phyloP scores from a whole-genome alignment of 1,140 invertebrate species.

The Zophobas morio region DNA sequence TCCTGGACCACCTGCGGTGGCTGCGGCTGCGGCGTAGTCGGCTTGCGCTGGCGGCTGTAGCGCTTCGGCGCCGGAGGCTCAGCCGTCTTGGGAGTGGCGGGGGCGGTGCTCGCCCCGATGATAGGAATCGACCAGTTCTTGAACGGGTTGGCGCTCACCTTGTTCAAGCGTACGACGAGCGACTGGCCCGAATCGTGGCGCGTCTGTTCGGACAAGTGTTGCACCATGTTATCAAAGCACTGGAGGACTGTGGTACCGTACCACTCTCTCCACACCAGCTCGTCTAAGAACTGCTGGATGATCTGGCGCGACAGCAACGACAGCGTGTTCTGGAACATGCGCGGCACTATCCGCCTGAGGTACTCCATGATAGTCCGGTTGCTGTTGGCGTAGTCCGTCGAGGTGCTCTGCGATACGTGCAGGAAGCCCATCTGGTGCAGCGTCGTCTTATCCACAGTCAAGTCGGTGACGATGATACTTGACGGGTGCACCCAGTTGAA shows the following conservation, averaged over 20 bases:
- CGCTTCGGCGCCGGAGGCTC: slow-evolving; percentile 10
- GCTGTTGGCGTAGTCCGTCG: slow-evolving; percentile 74
- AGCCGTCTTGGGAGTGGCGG: slow-evolving; percentile 24
- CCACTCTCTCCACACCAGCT: slow-evolving; percentile 79
- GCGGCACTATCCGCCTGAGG: slow-evolving; percentile 84
- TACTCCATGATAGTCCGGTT: slow-evolving; percentile 91
- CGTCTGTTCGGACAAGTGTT: slow-evolving; percentile 85
- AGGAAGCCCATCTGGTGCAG: slow-evolving; percentile 84
- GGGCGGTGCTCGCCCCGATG: slow-evolving; percentile 46
- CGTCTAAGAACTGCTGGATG: slow-evolving; percentile 92
- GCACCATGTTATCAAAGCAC: slow-evolving; percentile 86
- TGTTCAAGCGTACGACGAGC: slow-evolving; percentile 67
- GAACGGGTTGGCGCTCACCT: slow-evolving; percentile 80
- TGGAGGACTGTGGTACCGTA: slow-evolving; percentile 82
- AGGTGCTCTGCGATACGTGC: slow-evolving; percentile 79
- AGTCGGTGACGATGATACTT: slow-evolving; percentile 84
- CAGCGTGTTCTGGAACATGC: slow-evolving; percentile 92
- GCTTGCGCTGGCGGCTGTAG: slow-evolving; percentile 37
- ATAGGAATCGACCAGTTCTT: slow-evolving; percentile 77
- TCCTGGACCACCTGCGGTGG: slow-evolving; percentile 48
- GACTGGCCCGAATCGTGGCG: slow-evolving; percentile 72
- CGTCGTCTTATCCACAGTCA: slow-evolving; percentile 85
- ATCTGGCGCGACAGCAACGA: slow-evolving; percentile 86
- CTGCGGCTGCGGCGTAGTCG: slow-evolving; percentile 31
- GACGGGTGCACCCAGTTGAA: slow-evolving; percentile 83